Evolutionary conservation across 2,888 invertebrate species (phyloP), one percentile per base, ranked within the genome.

Genomic region (Eristalis pertinax): DNA sequence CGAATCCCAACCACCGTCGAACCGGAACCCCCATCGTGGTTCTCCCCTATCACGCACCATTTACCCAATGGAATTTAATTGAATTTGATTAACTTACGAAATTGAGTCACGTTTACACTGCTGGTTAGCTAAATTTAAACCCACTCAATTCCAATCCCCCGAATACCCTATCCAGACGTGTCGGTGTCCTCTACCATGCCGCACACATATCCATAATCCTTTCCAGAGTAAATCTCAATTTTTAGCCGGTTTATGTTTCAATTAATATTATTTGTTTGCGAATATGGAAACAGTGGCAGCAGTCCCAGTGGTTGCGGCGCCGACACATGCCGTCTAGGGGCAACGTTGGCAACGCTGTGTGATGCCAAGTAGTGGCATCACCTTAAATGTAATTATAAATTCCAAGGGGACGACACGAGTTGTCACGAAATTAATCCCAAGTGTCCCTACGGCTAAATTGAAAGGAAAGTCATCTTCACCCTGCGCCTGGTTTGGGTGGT

Each of bases 381-480:
- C 84, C 87, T 87, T 87, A 87, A 84, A 84, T 80, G 84, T 87
- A 87, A 87, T 87, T 87, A 87, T 75, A 87, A 84, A 87, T 87
- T 87, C 87, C 84, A 77, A 87, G 80, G 87, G 87, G 87, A 87
- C 84, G 87, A 84, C 79, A 80, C 83, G 80, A 87, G 87, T 87
- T 87, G 87, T 87, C 87, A 87, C 87, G 84, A 84, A 87, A 87
- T 87, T 87, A 87, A 87, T 87, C 87, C 87, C 84, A 84, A 87
- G 84, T 87, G 87, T 87, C 87, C 87, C 87, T 87, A 68, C 75
- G 87, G 87, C 87, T 74, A 84, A 87, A 87, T 87, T 84, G 87
- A 84, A 87, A 87, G 87, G 87, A 83, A 87, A 87, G 83, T 84
- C 84, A 87, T 84, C 87, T 84, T 73, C 79, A 80, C 76, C 60